Percentiles rank a stretch among this genome's conserved stretches.
Conservation (phyloP, 2,888 invertebrate species). For the Euclidia mi region DNA sequence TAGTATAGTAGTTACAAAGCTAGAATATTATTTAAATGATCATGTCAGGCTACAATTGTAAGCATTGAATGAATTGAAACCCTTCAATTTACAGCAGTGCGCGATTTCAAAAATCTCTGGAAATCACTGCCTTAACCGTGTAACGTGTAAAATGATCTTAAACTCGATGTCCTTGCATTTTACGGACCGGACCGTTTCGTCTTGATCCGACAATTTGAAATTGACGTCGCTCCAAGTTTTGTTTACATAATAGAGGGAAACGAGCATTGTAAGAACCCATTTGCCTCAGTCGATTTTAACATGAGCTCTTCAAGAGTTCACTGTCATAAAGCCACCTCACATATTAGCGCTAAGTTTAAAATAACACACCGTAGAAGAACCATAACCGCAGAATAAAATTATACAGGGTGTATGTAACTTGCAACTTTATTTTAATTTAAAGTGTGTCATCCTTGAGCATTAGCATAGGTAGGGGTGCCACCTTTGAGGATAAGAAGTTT, state of each 20-base stretch:
- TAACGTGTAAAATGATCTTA: slow-evolving; percentile 7
- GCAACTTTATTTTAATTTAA: slow-evolving; percentile 45
- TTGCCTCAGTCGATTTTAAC: slow-evolving; percentile 11
- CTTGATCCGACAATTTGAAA: slow-evolving; percentile 13
- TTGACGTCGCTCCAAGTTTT: slow-evolving; percentile 12
- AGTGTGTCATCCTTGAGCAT: slow-evolving; percentile 35
- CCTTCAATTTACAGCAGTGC: no score
- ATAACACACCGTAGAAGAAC: slow-evolving; percentile 28
- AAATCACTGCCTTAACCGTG: neutral
- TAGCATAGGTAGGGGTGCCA: slow-evolving; percentile 27
- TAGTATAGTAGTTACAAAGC: no score
- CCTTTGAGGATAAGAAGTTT: slow-evolving; percentile 19
- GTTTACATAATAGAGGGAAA: slow-evolving; percentile 17
- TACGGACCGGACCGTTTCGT: slow-evolving; percentile 6
- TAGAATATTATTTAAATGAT: no score
- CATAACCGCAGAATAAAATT: slow-evolving; percentile 35
- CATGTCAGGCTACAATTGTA: no score
- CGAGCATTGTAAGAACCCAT: slow-evolving; percentile 15
- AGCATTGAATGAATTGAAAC: no score
- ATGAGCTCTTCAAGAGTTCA: no score
- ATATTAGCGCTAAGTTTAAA: slow-evolving; percentile 25
- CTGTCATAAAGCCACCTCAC: slow-evolving; percentile 23
- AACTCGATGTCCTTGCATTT: slow-evolving; percentile 14
- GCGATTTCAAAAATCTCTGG: neutral
- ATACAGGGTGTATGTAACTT: slow-evolving; percentile 23